Base-by-base conservation (phyloP, 2,888 invertebrate genomes). In the Trachelus troglodyta region DNA sequence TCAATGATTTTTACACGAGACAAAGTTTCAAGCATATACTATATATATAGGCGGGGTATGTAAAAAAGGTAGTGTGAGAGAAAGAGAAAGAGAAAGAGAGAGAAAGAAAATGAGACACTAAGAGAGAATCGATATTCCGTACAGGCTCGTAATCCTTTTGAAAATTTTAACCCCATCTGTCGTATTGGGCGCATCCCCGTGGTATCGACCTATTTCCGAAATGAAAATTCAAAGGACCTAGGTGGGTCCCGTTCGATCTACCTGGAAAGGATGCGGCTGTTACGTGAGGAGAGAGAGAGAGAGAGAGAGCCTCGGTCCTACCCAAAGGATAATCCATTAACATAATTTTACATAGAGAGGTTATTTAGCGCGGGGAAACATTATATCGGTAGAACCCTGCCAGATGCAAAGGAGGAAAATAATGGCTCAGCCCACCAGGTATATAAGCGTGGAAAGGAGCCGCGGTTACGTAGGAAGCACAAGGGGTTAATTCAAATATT, bases 151-250 rank as follows among this genome's bases (percentile, higher is more conserved):
- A 90, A 91, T 91, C 91, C 91, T 91, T 90, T 91, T 89, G 88
- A 89, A 85, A 85, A 89, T 90, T 91, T 91, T 90, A 91, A 91
- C 90, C 91, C 91, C 91, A 91, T 91, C 91, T 91, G 91, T 91
- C 90, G 88, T 83, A 77, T 83, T 75, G 71, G 82, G 85, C 86
- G 84, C 87, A 87, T 89, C 87, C 85, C 87, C 85, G 71, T 71
- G 31, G 82, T 83, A 81, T 81, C 87, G 88, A 86, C 88, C 88
- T 86, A 89, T 85, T 87, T 89, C 85, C 84, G 85, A 81, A 81
- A 83, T 83, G 83, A 82, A 83, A 85, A 88, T 85, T 85, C 82
- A 83, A 86, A 85, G 82, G 86, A 80, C 71, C 71, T 71, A 71
- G 4, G 31, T 71, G 71, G 71, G 71, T 71, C 76, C 79, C 82